phyloP scores from a whole-genome alignment of 1,140 invertebrate species.

The Zeugodacus cucurbitae region DNA sequence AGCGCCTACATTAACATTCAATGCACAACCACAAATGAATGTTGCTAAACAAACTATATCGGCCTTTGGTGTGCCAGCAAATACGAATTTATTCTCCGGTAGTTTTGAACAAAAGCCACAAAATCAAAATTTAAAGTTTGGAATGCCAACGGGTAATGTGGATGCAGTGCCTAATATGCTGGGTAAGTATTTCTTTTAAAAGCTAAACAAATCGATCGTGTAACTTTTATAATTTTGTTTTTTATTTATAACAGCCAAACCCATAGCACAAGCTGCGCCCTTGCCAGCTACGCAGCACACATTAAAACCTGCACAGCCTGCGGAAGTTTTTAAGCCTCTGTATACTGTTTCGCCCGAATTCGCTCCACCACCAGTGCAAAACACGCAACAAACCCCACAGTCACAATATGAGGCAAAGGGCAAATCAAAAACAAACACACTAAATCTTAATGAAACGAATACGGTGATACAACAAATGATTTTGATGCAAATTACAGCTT shows the following conservation, averaged over 20 bases:
- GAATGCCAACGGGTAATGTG: not conserved
- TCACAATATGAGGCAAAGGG: not conserved
- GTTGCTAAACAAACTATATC: not conserved
- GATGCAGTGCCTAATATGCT: not conserved
- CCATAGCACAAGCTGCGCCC: slow-evolving; percentile 1
- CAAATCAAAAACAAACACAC: slow-evolving; percentile 36
- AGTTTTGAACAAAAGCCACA: not conserved
- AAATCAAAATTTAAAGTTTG: not conserved
- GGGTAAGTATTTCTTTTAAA: not conserved
- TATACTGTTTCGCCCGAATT: slow-evolving; percentile 58
- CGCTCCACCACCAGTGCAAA: slow-evolving; percentile 46
- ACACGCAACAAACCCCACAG: slow-evolving; percentile 9
- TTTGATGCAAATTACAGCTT: slow-evolving; percentile 71
- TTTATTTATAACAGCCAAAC: slow-evolving; percentile 36
- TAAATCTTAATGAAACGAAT: slow-evolving; percentile 49
- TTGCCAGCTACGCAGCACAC: not conserved
- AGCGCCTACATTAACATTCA: not conserved
- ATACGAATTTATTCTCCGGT: not conserved
- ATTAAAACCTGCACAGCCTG: not conserved
- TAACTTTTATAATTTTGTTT: not conserved
- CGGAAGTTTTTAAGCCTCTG: slow-evolving; percentile 50
- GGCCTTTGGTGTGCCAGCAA: not conserved
- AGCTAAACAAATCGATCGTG: not conserved
- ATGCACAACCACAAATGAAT: not conserved
- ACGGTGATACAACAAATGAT: slow-evolving; percentile 59